These are phyloP conservation scores for Phainopepla nitens DNA, from an alignment of 2,113 vertebrate genomes.

Conservation along the genomic window DNA sequence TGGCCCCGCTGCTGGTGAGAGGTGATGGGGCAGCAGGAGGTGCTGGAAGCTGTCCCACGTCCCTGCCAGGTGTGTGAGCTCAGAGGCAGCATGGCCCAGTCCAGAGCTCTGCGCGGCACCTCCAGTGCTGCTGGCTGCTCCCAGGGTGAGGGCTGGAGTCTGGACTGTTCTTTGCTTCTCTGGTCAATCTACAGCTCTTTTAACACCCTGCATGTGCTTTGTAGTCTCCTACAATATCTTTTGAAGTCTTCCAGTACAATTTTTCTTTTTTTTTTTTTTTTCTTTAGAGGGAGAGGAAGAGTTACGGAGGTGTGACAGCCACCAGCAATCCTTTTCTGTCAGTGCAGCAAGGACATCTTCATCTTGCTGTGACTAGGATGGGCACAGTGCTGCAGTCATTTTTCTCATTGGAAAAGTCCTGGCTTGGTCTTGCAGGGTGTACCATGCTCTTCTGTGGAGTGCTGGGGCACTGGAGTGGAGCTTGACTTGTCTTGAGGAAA, in stretches of 20 bases:
- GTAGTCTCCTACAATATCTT: background rate
- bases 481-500: background rate
- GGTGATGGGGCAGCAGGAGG: fast-evolving
- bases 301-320: fast-evolving
- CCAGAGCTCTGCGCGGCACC: background rate
- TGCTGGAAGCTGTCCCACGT: background rate
- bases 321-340: background rate
- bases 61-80: background rate
- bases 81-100: background rate
- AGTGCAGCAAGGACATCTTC: background rate
- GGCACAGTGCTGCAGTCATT: background rate
- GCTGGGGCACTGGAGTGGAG: fast-evolving
- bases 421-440: background rate
- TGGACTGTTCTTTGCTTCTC: background rate
- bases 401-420: background rate
- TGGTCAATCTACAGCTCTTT: background rate
- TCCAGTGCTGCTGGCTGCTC: background rate
- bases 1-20: background rate
- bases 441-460: background rate
- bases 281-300: fast-evolving
- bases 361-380: background rate
- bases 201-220: background rate
- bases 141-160: background rate
- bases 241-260: background rate
- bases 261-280: background rate